Evolutionary conservation across 2,797 vertebrate genomes (phyloP), one percentile per base, ranked within the genome.

Genomic region (Sebastiscus albofasciatus): DNA sequence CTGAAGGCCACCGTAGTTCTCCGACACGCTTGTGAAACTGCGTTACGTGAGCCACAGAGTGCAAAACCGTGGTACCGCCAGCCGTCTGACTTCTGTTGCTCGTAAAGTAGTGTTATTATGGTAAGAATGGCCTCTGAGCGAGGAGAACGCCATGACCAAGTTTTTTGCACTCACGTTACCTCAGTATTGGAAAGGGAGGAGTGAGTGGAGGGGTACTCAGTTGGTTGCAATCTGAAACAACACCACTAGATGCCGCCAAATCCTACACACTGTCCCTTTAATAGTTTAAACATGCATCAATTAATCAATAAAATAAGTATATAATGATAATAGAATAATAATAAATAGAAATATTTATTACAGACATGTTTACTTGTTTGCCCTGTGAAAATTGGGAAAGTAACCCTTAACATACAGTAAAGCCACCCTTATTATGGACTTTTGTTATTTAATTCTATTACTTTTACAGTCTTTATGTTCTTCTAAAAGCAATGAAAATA

Each of bases 221-320:
- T 36, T 36, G 34, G 34, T 36, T 36, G 0, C 34, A 36, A 36
- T 36, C 34, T 36, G 36, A 36, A 36, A 36, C 36, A 11, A 36
- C 36, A 36, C 36, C 36, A 36, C 36, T 36, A 36, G 36, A 36
- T 36, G 36, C 1, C 0, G 11, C 36, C 36, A 39, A 46, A 2
- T 46, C 42, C 42, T 46, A 46, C 42, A 46, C 16, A 46, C 16
- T 46, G 0, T 7, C 0, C 0, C 42, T 46, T 46, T 46, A 2
- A 52, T 62, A 54, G 46, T 72, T 18, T 14, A 22, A 36, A 62
- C 20, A 29, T 22, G 42, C 16, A 46, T 46, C 10, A 24, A 52
- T 33, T 12, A 64, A 26, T 54, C 14, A 20, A 3, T 34, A 58
- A 20, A 42, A 56, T 12, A 18, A 54, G 18, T 12, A 2, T 14